Conservation (phyloP, 2,888 invertebrate species). For the Eupithecia subfuscata region DNA sequence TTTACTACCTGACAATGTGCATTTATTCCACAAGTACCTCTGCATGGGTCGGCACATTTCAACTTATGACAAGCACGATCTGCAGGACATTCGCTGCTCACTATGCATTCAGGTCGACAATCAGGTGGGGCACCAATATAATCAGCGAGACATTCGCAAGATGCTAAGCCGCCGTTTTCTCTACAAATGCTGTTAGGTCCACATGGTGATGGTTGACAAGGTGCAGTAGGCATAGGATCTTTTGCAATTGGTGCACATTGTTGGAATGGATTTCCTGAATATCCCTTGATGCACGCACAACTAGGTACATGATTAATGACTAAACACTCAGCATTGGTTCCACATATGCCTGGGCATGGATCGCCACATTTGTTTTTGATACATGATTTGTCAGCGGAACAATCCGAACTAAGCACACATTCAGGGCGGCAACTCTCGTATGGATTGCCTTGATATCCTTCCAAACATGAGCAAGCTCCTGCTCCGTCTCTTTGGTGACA, state of each 20-base stretch:
- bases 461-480: constrained; percentile 91
- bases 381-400: constrained; percentile 92
- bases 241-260: constrained; percentile 63
- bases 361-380: constrained; percentile 92
- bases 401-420: constrained; percentile 94
- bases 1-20: constrained; percentile 90
- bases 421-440: constrained; percentile 94
- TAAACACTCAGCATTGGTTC: constrained; percentile 91
- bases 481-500: constrained; percentile 90
- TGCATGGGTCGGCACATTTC: constrained; percentile 92
- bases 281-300: constrained; percentile 90
- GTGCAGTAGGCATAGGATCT: constrained; percentile 75
- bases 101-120: constrained; percentile 90
- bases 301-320: constrained; percentile 94
- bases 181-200: constrained; percentile 91
- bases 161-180: constrained; percentile 88
- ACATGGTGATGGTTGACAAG: constrained; percentile 90
- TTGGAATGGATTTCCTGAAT: constrained; percentile 88
- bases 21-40: constrained; percentile 88
- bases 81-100: constrained; percentile 90
- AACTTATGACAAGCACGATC: constrained; percentile 90
- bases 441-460: constrained; percentile 93
- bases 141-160: constrained; percentile 88
- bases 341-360: constrained; percentile 94
- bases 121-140: constrained; percentile 89